These are phyloP conservation scores for Onychomys torridus DNA, from an alignment of 2,797 vertebrate genomes.

Conservation along the genomic window DNA sequence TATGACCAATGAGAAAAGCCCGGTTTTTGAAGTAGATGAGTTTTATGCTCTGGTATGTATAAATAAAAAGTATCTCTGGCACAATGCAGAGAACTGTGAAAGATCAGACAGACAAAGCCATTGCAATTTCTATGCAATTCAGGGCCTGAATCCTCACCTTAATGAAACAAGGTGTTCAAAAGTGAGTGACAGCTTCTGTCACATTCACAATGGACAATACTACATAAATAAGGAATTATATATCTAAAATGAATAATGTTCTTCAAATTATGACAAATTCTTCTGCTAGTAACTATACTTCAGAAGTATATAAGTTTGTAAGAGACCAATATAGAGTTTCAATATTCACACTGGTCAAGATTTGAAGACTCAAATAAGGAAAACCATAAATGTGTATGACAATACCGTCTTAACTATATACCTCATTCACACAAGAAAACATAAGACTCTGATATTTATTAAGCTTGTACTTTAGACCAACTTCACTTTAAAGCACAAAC, in stretches of 20 bases:
- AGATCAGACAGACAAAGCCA: neutral
- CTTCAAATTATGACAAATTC: constrained; percentile 36
- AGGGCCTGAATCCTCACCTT: neutral
- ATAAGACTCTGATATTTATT: constrained; percentile 19
- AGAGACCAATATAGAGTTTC: neutral
- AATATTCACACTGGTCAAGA: constrained; percentile 59
- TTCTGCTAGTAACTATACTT: neutral
- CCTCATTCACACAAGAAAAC: neutral
- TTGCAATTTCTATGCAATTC: neutral
- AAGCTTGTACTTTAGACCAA: neutral
- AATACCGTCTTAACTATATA: constrained; percentile 19
- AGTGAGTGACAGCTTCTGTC: neutral
- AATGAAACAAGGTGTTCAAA: constrained; percentile 6
- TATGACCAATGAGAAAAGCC: neutral
- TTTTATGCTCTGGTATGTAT: neutral
- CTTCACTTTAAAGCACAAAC: constrained; percentile 52
- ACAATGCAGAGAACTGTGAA: neutral
- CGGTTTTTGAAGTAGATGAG: neutral
- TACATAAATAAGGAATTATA: neutral
- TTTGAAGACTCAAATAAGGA: neutral
- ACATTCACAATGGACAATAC: neutral
- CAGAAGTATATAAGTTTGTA: constrained; percentile 31
- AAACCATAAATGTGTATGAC: neutral
- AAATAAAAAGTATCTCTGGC: neutral
- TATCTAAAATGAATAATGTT: constrained; percentile 23